A percentile compares a stretch with the other conserved stretches of the same genome.
Evolutionary conservation across 1,140 invertebrate species (phyloP).

Genomic region (Drosophila pruinosa): DNA sequence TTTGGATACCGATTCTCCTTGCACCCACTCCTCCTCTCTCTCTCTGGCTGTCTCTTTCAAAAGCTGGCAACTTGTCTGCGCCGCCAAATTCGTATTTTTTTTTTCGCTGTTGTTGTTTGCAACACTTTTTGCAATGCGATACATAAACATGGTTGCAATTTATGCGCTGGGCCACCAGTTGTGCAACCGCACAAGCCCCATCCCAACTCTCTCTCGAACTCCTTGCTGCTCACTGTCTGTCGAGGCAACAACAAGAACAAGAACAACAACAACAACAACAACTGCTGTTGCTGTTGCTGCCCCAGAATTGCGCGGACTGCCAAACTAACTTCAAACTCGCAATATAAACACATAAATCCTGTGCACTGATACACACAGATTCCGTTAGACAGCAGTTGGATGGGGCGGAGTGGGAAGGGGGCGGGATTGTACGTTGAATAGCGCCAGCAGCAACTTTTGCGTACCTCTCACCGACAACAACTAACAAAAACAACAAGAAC

Average conservation of each 20-base stretch:
- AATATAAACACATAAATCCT: constrained; percentile 58
- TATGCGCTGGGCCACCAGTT: constrained; percentile 58
- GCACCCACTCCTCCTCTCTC: background rate
- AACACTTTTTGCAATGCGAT: constrained; percentile 34
- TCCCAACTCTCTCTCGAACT: background rate
- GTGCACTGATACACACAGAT: constrained; percentile 51
- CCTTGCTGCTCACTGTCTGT: background rate
- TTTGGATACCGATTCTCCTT: background rate
- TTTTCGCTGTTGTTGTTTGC: background rate
- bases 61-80: constrained; percentile 44
- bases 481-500: constrained; percentile 11
- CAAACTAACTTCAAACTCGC: constrained; percentile 57
- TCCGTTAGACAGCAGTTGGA: constrained; percentile 29
- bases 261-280: background rate
- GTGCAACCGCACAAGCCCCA: constrained; percentile 54
- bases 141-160: constrained; percentile 63
- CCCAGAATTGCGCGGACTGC: constrained; percentile 42
- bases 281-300: constrained; percentile 5
- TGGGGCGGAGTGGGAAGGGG: background rate
- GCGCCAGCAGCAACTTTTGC: constrained; percentile 33
- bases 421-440: constrained; percentile 19
- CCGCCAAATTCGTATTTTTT: constrained; percentile 18
- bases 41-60: background rate
- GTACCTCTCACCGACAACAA: constrained; percentile 26
- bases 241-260: too few species aligned